A percentile compares a stretch with the other conserved stretches of the same genome.
phyloP scores from a whole-genome alignment of 1,140 invertebrate species.

The Apis cerana region DNA sequence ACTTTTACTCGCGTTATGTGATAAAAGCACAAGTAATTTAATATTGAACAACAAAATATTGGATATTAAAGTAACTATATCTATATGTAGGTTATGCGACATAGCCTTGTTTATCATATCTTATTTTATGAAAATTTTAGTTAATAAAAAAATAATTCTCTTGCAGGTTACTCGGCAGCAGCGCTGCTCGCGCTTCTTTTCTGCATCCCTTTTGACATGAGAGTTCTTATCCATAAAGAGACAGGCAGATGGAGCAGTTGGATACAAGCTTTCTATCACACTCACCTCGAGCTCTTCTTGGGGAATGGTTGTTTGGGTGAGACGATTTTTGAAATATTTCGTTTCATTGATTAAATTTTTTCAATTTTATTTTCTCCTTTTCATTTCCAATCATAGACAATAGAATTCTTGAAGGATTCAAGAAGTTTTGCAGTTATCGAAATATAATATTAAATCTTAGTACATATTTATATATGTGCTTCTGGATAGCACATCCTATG shows the following conservation, averaged over 20 bases:
- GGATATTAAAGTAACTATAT: neutral
- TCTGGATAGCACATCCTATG: too few relatives aligned
- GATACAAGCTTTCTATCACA: constrained; percentile 87
- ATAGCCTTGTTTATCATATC: too few relatives aligned
- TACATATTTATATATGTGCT: too few relatives aligned
- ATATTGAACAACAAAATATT: neutral
- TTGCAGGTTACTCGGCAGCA: constrained; percentile 86
- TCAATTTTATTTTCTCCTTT: neutral
- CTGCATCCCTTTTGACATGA: constrained; percentile 87
- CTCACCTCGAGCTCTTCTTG: constrained; percentile 87
- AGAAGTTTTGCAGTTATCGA: too few relatives aligned
- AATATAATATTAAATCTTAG: too few relatives aligned
- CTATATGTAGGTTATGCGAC: too few relatives aligned
- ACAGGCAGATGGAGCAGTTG: constrained; percentile 84
- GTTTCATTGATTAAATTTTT: neutral
- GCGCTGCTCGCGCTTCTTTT: constrained; percentile 87
- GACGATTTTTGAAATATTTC: constrained; percentile 12
- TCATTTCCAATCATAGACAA: too few relatives aligned
- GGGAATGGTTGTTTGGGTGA: constrained; percentile 88
- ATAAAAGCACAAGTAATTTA: neutral
- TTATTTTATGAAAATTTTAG: too few relatives aligned
- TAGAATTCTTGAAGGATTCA: too few relatives aligned
- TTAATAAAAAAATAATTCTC: neutral
- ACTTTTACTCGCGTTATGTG: too few relatives aligned
- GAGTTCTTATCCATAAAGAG: constrained; percentile 86